These are phyloP conservation scores for Harpagus bidentatus DNA, from an alignment of 2,113 vertebrate species.

Conservation along the genomic window DNA sequence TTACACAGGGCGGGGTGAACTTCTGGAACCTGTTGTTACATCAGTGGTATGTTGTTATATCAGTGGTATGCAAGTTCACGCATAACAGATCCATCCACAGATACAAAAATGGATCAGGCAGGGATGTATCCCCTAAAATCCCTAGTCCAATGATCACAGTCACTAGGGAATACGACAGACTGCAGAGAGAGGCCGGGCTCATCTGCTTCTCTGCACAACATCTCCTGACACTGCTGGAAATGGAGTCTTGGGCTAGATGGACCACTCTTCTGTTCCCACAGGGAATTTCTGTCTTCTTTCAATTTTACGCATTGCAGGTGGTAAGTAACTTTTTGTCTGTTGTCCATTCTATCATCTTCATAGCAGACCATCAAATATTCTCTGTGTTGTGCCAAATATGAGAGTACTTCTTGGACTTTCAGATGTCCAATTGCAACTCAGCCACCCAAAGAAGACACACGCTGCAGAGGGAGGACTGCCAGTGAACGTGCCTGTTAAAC, in stretches of 20 bases:
- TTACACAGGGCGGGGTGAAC: background rate
- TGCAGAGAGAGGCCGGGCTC: background rate
- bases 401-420: background rate
- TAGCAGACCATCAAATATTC: background rate
- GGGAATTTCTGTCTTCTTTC: background rate
- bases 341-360: background rate
- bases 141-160: background rate
- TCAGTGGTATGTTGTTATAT: background rate
- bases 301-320: background rate
- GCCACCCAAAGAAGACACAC: background rate
- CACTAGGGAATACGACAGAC: background rate
- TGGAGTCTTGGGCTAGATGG: background rate
- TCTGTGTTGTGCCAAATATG: background rate
- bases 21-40: background rate
- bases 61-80: background rate
- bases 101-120: background rate
- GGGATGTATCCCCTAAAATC: background rate
- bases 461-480: background rate
- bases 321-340: background rate
- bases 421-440: background rate
- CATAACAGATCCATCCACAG: background rate
- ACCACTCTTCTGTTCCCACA: background rate
- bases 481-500: background rate
- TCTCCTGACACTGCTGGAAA: background rate
- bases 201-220: background rate